Percentiles rank a stretch among this genome's conserved stretches.
These are phyloP conservation scores for Tarsius wallacei DNA, from an alignment of 2,797 vertebrate species.

Conservation along the genomic window DNA sequence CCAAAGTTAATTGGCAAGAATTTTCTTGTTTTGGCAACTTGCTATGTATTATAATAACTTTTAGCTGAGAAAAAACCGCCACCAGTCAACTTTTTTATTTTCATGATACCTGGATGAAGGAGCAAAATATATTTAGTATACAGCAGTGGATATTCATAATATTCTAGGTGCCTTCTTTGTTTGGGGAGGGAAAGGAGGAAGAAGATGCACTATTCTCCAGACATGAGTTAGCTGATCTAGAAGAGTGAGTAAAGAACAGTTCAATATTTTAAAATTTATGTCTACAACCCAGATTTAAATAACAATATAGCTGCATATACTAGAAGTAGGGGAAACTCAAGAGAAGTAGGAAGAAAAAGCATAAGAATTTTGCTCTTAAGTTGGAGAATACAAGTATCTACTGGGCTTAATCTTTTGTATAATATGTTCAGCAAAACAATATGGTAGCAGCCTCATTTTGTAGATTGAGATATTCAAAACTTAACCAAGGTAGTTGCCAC, in stretches of 20 bases:
- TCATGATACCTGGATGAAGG: constrained; percentile 3
- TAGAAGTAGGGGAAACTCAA: no score
- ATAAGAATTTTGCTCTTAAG: neutral
- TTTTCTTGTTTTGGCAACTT: neutral
- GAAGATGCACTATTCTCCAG: neutral
- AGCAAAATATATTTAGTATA: constrained; percentile 25
- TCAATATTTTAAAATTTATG: neutral
- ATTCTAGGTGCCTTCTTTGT: neutral
- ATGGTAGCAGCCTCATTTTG: neutral
- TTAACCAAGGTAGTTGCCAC: neutral
- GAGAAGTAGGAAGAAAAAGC: neutral
- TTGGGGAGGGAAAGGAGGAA: neutral
- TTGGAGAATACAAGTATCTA: neutral
- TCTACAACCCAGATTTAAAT: neutral
- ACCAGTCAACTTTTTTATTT: constrained; percentile 21
- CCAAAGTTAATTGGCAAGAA: constrained; percentile 19
- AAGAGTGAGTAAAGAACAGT: neutral
- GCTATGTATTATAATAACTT: constrained; percentile 28
- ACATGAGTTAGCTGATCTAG: neutral
- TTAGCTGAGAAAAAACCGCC: constrained; percentile 53
- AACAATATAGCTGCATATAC: neutral
- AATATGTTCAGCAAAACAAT: neutral
- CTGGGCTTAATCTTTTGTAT: neutral
- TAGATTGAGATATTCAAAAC: neutral
- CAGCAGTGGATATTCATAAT: neutral